phyloP scores from a whole-genome alignment of 2,797 vertebrate species.

The Sparus aurata region DNA sequence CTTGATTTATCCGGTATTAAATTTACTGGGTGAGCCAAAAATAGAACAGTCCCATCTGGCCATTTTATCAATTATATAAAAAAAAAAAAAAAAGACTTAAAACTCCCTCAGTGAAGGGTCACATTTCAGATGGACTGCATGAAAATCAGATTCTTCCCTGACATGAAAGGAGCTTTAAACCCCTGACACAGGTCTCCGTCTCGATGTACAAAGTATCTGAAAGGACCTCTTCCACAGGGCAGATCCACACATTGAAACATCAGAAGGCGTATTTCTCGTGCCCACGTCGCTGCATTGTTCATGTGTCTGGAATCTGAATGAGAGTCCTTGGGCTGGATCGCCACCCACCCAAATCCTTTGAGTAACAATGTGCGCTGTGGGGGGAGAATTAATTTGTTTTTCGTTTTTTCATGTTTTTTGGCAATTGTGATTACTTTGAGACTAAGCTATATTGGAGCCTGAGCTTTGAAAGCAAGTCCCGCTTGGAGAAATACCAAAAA shows the following conservation, averaged over 20 bases:
- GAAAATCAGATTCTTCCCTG: slow-evolving; percentile 18
- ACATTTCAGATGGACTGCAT: not conserved
- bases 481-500: slow-evolving; percentile 53
- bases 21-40: not conserved
- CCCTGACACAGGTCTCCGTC: not conserved
- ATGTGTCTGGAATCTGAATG: slow-evolving; percentile 69
- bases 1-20: slow-evolving; percentile 9
- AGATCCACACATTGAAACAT: slow-evolving; percentile 45
- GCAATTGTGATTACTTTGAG: slow-evolving; percentile 69
- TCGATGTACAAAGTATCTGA: slow-evolving; percentile 5
- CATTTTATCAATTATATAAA: not conserved
- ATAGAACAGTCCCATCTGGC: not conserved
- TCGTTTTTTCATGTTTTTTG: slow-evolving; percentile 69
- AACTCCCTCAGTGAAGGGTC: not conserved
- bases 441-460: slow-evolving; percentile 50
- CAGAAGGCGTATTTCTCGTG: slow-evolving; percentile 38
- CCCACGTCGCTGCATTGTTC: slow-evolving; percentile 58
- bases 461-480: slow-evolving; percentile 60
- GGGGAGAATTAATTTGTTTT: slow-evolving; percentile 74
- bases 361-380: slow-evolving; percentile 56
- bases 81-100: not conserved
- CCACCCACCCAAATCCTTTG: slow-evolving; percentile 64
- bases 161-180: not conserved
- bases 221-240: slow-evolving; percentile 5
- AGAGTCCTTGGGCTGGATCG: slow-evolving; percentile 66